Conservation (phyloP, 1,140 invertebrate genomes). For the silkworm (Bombyx mori) region DNA sequence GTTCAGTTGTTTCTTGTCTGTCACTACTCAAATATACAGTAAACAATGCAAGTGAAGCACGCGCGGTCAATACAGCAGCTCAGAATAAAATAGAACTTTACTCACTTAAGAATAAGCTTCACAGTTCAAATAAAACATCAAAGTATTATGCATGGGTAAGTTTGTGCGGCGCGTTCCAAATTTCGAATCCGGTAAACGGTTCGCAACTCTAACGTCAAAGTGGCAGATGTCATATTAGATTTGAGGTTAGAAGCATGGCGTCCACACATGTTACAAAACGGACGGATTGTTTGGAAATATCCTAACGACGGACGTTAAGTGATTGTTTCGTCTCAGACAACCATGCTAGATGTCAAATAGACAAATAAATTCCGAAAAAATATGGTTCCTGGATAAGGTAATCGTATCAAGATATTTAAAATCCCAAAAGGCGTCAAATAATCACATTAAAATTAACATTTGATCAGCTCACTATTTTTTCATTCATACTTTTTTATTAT, state of each 20-base stretch:
- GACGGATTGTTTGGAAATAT: constrained; percentile 48
- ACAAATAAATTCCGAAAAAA: constrained; percentile 2
- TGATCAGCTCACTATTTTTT: too few species aligned
- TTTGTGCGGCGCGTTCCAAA: neutral
- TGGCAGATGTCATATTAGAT: constrained; percentile 10
- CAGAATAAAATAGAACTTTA: too few species aligned
- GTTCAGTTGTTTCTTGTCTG: constrained; percentile 48
- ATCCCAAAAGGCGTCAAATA: too few species aligned
- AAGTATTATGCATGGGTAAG: constrained; percentile 6
- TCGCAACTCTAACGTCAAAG: constrained; percentile 22
- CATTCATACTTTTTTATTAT: too few species aligned
- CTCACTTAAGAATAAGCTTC: too few species aligned
- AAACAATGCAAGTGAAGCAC: constrained; percentile 1
- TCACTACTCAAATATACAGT: constrained; percentile 41
- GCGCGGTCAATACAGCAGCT: too few species aligned
- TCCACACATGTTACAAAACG: constrained; percentile 57
- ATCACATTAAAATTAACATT: too few species aligned
- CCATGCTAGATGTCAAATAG: constrained; percentile 4
- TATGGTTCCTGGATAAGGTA: too few species aligned
- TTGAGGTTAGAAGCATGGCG: constrained; percentile 14
- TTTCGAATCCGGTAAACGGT: constrained; percentile 10
- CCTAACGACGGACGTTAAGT: constrained; percentile 58
- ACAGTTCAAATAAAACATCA: neutral
- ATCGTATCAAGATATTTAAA: too few species aligned
- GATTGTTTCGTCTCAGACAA: constrained; percentile 19